Evolutionary conservation across 2,888 invertebrate genomes (phyloP), one percentile per base, ranked within the genome.

Genomic region (Dicroscelio sp.): DNA sequence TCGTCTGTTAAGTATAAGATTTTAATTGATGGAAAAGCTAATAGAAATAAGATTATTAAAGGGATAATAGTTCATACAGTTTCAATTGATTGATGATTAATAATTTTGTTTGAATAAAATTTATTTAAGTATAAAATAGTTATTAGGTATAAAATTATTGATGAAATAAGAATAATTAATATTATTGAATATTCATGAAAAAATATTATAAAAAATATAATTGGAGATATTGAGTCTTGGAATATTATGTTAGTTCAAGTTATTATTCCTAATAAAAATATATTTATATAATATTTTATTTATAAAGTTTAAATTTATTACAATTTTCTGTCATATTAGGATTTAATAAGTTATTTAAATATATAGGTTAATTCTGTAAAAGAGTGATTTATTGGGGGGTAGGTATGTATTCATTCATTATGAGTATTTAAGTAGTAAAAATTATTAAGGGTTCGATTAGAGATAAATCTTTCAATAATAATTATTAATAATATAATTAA

Each of bases 221-320:
- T 96, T 55, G 97, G 97, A 0, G 98, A 98, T 67, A 97, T 97
- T 94, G 97, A 96, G 97, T 98, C 97, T 97, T 98, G 98, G 91
- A 98, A 96, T 88, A 17, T 88, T 83, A 92, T 25, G 43, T 84
- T 86, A 60, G 63, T 79, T 89, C 88, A 92, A 23, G 73, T 6
- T 63, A 38, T 82, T 14, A 97, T 96, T 97, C 97, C 97, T 97
- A 97, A 97, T 97, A 97, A 93, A 97, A 97, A 97, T 97, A 96
- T 96, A 60, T 43, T 78, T 48, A 20, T 48, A 48, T 67, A 73
- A 73, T 76, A 97, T 97, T 98, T 98, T 98, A 98, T 97, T 97
- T 97, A 97, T 97, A 97, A 97, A 97, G 97, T 97, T 98, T 98
- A 98, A 98, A 97, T 97, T 97, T 97, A 97, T 97, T 97, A 97